These are phyloP conservation scores for Daboia siamensis DNA, from an alignment of 2,113 vertebrate genomes.

Conservation along the genomic window DNA sequence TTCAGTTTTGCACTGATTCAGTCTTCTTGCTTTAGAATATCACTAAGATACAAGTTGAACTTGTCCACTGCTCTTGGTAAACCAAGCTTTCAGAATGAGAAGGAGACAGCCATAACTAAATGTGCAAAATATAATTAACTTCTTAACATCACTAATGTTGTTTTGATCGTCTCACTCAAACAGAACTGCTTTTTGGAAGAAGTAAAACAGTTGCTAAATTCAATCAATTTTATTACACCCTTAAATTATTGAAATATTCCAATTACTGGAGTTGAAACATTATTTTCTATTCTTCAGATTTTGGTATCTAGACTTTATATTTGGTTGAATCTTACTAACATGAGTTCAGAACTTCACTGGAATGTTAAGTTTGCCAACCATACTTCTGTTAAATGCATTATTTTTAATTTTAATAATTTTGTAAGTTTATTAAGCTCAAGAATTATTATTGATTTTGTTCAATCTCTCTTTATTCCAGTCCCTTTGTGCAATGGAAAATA, in stretches of 20 bases:
- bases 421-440: conserved; percentile 33
- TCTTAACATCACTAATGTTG: neutral
- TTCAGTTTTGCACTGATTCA: neutral
- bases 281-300: neutral
- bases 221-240: neutral
- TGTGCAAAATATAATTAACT: neutral
- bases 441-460: conserved; percentile 30
- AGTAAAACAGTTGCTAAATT: neutral
- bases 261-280: neutral
- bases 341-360: neutral
- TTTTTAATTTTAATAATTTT: conserved; percentile 28
- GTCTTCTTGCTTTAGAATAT: neutral
- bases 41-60: neutral
- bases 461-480: conserved; percentile 14
- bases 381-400: neutral
- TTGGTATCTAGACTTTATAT: neutral
- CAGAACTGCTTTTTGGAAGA: neutral
- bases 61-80: neutral
- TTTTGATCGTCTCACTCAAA: neutral
- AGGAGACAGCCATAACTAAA: neutral
- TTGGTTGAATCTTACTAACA: neutral
- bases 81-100: neutral
- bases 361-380: conserved; percentile 8
- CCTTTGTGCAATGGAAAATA: conserved; percentile 13
- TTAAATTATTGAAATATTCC: neutral